These are phyloP conservation scores for Watsonalla cultraria DNA, from an alignment of 2,888 invertebrate species.

Conservation along the genomic window DNA sequence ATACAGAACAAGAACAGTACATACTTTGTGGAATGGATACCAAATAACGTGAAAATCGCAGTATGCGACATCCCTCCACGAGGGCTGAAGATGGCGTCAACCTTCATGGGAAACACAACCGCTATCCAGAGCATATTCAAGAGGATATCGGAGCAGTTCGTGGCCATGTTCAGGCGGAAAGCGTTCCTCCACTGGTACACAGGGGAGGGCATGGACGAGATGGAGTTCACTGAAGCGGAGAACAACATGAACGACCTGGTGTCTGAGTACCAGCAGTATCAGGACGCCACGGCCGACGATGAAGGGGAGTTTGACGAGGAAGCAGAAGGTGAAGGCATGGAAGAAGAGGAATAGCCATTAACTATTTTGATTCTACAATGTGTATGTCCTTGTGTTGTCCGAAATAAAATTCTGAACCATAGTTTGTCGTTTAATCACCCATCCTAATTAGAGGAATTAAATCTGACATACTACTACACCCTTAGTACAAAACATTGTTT, in stretches of 20 bases:
- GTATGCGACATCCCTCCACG: constrained; percentile 88
- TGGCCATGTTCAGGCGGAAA: constrained; percentile 96
- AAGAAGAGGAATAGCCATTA: constrained; percentile 31
- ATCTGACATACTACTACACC: too few species aligned
- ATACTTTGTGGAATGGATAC: constrained; percentile 90
- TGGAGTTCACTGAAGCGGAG: constrained; percentile 95
- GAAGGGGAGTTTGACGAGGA: constrained; percentile 78
- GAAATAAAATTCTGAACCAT: constrained; percentile 27
- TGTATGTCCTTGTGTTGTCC: constrained; percentile 43
- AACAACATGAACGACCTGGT: constrained; percentile 88
- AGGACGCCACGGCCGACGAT: constrained; percentile 79
- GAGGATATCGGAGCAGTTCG: constrained; percentile 90
- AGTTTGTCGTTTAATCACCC: not conserved
- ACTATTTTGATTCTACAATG: constrained; percentile 33
- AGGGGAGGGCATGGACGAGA: constrained; percentile 95
- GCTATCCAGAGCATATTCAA: constrained; percentile 93
- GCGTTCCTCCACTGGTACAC: constrained; percentile 98
- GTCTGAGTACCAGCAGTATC: constrained; percentile 88
- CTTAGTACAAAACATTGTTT: too few species aligned
- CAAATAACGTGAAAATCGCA: constrained; percentile 87
- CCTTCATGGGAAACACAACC: constrained; percentile 92
- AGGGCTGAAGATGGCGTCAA: constrained; percentile 90
- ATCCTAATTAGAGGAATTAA: too few species aligned
- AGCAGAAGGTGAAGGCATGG: constrained; percentile 72
- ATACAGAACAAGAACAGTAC: constrained; percentile 88